These are phyloP conservation scores for Cyclargus thomasi DNA, from an alignment of 1,140 invertebrate species.

Conservation along the genomic window DNA sequence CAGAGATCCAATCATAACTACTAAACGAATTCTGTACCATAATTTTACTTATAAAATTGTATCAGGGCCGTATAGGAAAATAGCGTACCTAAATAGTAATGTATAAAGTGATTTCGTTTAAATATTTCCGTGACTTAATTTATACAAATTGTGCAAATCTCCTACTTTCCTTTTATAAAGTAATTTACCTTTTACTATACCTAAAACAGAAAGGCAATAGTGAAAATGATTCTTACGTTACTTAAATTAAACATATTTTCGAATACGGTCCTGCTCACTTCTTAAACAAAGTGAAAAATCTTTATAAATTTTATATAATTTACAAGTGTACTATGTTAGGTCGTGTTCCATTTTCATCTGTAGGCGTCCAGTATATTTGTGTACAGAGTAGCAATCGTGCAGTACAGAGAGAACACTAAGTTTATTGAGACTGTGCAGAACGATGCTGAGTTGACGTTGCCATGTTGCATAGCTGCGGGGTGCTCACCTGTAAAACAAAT, in stretches of 20 bases:
- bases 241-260: slow-evolving; percentile 19
- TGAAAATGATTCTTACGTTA: slow-evolving; percentile 16
- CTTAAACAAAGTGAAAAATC: slow-evolving; percentile 29
- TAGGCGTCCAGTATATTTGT: slow-evolving; percentile 63
- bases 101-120: background rate
- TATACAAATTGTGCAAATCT: background rate
- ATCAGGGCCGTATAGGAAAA: background rate
- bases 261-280: slow-evolving; percentile 16
- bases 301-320: slow-evolving; percentile 25
- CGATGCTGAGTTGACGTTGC: slow-evolving; percentile 74
- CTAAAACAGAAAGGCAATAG: background rate
- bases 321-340: slow-evolving; percentile 27
- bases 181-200: background rate
- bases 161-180: background rate
- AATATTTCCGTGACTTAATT: background rate
- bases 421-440: slow-evolving; percentile 69
- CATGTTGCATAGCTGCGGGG: slow-evolving; percentile 90
- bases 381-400: slow-evolving; percentile 66
- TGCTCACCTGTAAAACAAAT: slow-evolving; percentile 83
- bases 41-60: background rate
- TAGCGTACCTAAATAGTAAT: background rate
- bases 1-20: background rate
- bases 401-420: slow-evolving; percentile 68
- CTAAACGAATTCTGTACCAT: background rate
- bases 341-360: slow-evolving; percentile 66